Conservation (phyloP, 2,888 invertebrate species). For the Microplitis deprimator region DNA sequence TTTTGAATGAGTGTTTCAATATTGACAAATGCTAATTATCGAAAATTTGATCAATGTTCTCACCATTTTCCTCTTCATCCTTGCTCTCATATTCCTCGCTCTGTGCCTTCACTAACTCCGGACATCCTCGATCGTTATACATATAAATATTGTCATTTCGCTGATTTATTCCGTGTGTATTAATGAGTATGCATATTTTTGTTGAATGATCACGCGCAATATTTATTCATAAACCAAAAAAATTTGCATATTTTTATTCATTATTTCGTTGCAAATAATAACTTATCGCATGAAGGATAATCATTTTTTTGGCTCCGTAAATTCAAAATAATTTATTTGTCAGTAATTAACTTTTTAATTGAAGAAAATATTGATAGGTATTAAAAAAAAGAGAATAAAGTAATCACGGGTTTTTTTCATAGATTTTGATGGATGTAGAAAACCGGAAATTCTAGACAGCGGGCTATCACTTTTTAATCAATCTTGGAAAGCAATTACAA, state of each 20-base stretch:
- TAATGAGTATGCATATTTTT: constrained; percentile 16
- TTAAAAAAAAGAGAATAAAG: background rate
- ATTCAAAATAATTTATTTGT: background rate
- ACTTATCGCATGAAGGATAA: too few species aligned
- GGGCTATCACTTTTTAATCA: constrained; percentile 60
- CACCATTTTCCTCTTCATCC: background rate
- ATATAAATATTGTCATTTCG: constrained; percentile 10
- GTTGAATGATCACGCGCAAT: background rate
- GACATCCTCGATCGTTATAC: background rate
- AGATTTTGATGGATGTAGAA: constrained; percentile 27
- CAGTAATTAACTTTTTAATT: constrained; percentile 3
- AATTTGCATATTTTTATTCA: constrained; percentile 1
- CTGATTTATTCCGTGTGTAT: background rate
- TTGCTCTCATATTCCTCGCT: background rate
- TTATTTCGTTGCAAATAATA: background rate
- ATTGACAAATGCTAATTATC: constrained; percentile 45
- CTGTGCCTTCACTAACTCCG: background rate
- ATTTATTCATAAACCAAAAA: constrained; percentile 9
- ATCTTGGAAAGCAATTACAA: constrained; percentile 63
- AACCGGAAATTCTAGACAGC: constrained; percentile 10
- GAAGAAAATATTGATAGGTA: background rate
- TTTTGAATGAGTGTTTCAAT: constrained; percentile 27
- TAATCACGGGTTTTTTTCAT: constrained; percentile 7
- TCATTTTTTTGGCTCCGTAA: too few species aligned
- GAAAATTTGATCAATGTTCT: constrained; percentile 31